Evolutionary conservation across 1,140 invertebrate species (phyloP).

Genomic region (Teleopsis dalmanni): DNA sequence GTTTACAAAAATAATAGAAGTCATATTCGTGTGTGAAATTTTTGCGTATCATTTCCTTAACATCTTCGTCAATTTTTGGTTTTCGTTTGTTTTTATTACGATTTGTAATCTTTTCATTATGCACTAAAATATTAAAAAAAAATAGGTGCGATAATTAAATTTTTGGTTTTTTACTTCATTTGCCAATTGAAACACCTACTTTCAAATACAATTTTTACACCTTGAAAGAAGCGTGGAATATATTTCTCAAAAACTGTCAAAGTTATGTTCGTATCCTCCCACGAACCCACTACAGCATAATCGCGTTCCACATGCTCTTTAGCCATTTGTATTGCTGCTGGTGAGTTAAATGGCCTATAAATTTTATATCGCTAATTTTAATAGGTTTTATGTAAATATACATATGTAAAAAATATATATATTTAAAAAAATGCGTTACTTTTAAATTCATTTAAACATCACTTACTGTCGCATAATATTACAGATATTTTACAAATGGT

Average conservation of each 20-base stretch:
- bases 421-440: too few species aligned
- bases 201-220: slow-evolving; percentile 50
- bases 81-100: slow-evolving; percentile 41
- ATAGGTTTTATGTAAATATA: too few species aligned
- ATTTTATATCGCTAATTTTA: too few species aligned
- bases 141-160: not conserved
- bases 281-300: slow-evolving; percentile 78
- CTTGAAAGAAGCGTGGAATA: slow-evolving; percentile 72
- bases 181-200: slow-evolving; percentile 24
- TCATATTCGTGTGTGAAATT: slow-evolving; percentile 87
- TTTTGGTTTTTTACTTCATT: not conserved
- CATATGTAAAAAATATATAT: too few species aligned
- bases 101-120: slow-evolving; percentile 32
- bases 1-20: slow-evolving; percentile 84
- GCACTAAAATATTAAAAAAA: slow-evolving; percentile 17
- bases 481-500: too few species aligned
- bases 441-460: too few species aligned
- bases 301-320: slow-evolving; percentile 76
- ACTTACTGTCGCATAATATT: too few species aligned
- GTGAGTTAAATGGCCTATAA: slow-evolving; percentile 73
- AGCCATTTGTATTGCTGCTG: slow-evolving; percentile 72
- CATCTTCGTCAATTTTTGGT: slow-evolving; percentile 61
- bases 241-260: slow-evolving; percentile 76
- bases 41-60: slow-evolving; percentile 72
- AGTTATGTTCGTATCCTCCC: slow-evolving; percentile 79